Percentiles rank a stretch among this genome's conserved stretches.
These are phyloP conservation scores for Pantala flavescens DNA, from an alignment of 1,140 invertebrate genomes.

Conservation along the genomic window DNA sequence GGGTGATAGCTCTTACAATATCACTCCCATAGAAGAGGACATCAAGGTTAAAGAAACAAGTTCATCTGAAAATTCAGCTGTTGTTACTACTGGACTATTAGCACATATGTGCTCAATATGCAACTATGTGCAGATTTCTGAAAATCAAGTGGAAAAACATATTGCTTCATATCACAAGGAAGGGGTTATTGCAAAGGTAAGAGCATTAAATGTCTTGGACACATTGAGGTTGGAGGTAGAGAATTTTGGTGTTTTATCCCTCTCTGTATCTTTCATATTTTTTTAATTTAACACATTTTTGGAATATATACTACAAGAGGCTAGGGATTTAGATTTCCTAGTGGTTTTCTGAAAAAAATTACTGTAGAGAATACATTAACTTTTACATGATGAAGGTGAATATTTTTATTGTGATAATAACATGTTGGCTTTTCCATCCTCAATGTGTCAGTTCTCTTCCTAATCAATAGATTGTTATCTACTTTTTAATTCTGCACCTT, in stretches of 20 bases:
- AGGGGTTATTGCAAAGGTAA: background rate
- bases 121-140: constrained; percentile 47
- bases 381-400: background rate
- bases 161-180: background rate
- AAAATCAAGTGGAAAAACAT: background rate
- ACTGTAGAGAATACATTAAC: no score
- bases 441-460: no score
- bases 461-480: no score
- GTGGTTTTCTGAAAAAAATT: no score
- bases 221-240: no score
- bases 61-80: background rate
- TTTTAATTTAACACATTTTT: no score
- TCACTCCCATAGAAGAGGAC: constrained; percentile 18
- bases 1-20: constrained; percentile 18
- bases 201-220: background rate
- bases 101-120: constrained; percentile 55
- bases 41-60: background rate
- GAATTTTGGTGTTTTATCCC: no score
- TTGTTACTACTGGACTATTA: background rate
- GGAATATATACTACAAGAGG: no score
- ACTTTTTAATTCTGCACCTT: background rate
- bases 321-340: no score
- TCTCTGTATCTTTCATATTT: no score
- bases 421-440: no score
- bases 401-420: background rate